Percentiles rank a stretch among this genome's conserved stretches.
phyloP scores from a whole-genome alignment of 2,113 vertebrate species.

The Coptodon rendalli region DNA sequence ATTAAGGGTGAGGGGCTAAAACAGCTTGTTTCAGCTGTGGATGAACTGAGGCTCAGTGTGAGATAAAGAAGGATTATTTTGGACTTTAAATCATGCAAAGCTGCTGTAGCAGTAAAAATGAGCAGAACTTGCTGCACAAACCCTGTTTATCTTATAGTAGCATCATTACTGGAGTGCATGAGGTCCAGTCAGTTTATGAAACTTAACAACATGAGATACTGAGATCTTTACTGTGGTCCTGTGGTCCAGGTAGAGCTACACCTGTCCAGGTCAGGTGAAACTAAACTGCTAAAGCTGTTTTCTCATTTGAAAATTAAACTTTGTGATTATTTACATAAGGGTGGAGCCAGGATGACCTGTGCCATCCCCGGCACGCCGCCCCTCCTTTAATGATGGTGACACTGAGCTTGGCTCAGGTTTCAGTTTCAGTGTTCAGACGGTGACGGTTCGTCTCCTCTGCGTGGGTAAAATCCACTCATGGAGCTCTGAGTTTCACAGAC shows the following conservation, averaged over 20 bases:
- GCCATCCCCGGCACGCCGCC: neutral
- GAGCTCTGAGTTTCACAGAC: neutral
- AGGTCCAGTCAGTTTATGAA: neutral
- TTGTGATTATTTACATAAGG: neutral
- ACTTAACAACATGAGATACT: neutral
- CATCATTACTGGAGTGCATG: neutral
- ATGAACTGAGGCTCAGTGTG: neutral
- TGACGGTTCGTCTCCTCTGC: neutral
- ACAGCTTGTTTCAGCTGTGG: neutral
- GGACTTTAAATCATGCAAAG: neutral
- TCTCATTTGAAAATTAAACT: neutral
- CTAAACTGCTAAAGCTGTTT: neutral
- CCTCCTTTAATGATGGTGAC: neutral
- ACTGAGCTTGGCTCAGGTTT: neutral
- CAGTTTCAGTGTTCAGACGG: neutral
- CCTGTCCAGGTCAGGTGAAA: neutral
- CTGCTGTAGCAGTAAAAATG: neutral
- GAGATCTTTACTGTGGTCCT: neutral
- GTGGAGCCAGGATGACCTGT: neutral
- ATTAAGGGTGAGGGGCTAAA: neutral
- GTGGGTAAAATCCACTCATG: neutral
- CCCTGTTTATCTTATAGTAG: neutral
- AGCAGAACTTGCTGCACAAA: neutral
- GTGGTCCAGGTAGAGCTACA: neutral
- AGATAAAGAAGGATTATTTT: neutral